Percentiles rank a stretch among this genome's conserved stretches.
phyloP scores from a whole-genome alignment of 2,888 invertebrate genomes.

The Drosophila birchii region DNA sequence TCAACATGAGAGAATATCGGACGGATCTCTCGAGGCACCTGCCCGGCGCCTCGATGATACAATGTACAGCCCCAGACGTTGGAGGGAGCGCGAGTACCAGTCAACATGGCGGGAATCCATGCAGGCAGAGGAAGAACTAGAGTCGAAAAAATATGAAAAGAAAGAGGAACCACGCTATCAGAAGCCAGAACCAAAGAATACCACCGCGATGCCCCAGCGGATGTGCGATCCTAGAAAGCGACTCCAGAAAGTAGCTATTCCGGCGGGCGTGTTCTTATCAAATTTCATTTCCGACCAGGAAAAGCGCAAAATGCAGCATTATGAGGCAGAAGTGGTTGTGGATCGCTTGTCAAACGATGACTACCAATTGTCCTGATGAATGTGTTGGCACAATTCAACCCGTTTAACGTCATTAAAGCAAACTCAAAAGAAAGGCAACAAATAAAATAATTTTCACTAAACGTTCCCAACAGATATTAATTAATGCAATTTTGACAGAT shows the following conservation, averaged over 20 bases:
- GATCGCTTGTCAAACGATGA: slow-evolving; percentile 11
- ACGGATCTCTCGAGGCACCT: neutral
- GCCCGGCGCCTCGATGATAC: slow-evolving; percentile 7
- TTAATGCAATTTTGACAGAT: too few relatives aligned
- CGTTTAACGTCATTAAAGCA: neutral
- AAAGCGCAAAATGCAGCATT: slow-evolving; percentile 11
- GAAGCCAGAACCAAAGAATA: too few relatives aligned
- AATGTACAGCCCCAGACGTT: slow-evolving; percentile 1
- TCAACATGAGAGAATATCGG: too few relatives aligned
- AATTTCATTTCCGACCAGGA: slow-evolving; percentile 8
- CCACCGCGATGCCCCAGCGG: neutral
- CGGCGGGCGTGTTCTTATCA: slow-evolving; percentile 10
- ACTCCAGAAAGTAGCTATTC: slow-evolving; percentile 2
- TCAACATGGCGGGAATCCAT: slow-evolving; percentile 9
- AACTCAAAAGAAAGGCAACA: neutral
- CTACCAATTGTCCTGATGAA: neutral
- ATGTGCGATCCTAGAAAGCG: neutral
- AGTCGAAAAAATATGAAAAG: neutral
- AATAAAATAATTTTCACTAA: neutral
- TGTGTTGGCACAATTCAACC: neutral
- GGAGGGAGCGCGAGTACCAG: slow-evolving; percentile 12
- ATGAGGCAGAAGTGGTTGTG: neutral
- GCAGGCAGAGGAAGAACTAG: neutral
- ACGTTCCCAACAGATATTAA: too few relatives aligned
- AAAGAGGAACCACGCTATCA: too few relatives aligned